Evolutionary conservation across 2,113 vertebrate genomes (phyloP).

Genomic region (Procavia capensis): DNA sequence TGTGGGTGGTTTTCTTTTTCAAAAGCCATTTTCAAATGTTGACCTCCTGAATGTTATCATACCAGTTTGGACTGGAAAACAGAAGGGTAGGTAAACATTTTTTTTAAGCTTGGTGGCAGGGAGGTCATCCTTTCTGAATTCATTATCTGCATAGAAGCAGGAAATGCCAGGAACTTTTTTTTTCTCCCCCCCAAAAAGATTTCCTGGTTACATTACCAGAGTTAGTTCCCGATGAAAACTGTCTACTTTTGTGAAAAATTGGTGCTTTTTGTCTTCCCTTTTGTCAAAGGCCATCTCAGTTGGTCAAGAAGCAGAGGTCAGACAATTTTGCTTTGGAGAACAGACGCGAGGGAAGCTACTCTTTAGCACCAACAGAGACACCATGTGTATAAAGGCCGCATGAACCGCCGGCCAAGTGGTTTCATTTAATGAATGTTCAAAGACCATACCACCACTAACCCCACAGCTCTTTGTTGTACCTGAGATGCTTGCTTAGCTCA

Average conservation of each 20-base stretch:
- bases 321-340: background rate
- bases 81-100: slow-evolving; percentile 80
- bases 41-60: slow-evolving; percentile 82
- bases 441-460: background rate
- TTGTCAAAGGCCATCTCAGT: slow-evolving; percentile 13
- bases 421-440: background rate
- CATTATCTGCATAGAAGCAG: slow-evolving; percentile 76
- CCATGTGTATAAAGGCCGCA: background rate
- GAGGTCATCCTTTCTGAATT: slow-evolving; percentile 78
- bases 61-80: slow-evolving; percentile 82
- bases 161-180: slow-evolving; percentile 69
- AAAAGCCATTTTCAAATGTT: slow-evolving; percentile 83
- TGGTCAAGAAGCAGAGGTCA: background rate
- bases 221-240: slow-evolving; percentile 61
- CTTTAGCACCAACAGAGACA: background rate
- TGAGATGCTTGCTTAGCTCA: background rate
- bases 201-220: slow-evolving; percentile 56
- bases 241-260: slow-evolving; percentile 41
- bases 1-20: slow-evolving; percentile 84
- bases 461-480: background rate
- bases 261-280: background rate
- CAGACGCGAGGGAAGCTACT: background rate
- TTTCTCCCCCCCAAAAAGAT: background rate
- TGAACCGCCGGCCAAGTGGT: rapidly evolving
- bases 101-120: slow-evolving; percentile 59